Evolutionary conservation across 1,140 invertebrate genomes (phyloP).

Genomic region (Pogonomyrmex californicus): DNA sequence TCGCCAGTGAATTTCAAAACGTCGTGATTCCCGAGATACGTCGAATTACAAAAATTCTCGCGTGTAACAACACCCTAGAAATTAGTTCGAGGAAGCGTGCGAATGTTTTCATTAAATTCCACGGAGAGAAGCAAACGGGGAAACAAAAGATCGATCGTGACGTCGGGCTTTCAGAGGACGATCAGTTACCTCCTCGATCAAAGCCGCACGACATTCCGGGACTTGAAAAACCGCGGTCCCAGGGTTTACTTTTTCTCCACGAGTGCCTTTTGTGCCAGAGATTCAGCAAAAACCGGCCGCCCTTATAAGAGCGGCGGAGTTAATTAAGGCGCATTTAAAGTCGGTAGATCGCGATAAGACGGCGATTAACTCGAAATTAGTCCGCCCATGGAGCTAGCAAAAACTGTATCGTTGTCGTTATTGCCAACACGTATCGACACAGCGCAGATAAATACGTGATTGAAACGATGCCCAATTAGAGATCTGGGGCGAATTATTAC

Average conservation of each 20-base stretch:
- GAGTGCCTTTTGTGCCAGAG: conserved; percentile 71
- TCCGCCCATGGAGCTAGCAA: conserved; percentile 59
- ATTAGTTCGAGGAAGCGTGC: conserved; percentile 24
- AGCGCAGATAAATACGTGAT: conserved; percentile 73
- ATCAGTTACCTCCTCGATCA: conserved; percentile 67
- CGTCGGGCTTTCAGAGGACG: conserved; percentile 35
- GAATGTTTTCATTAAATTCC: conserved; percentile 22
- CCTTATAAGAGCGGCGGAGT: conserved; percentile 73
- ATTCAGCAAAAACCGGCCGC: conserved; percentile 66
- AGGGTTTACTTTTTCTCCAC: conserved; percentile 61
- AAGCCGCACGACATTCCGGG: conserved; percentile 64
- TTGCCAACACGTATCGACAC: conserved; percentile 75
- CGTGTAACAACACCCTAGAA: neutral
- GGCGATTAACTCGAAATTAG: conserved; percentile 77
- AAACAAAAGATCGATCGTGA: conserved; percentile 31
- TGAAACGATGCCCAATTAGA: conserved; percentile 70
- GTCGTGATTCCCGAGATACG: neutral
- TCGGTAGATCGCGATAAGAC: conserved; percentile 76
- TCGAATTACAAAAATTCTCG: neutral
- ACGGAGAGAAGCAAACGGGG: neutral
- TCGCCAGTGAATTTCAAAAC: neutral
- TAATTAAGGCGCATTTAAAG: conserved; percentile 77
- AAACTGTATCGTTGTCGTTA: conserved; percentile 75
- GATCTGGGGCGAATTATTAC: conserved; percentile 52
- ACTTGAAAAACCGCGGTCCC: conserved; percentile 58